A percentile compares a stretch with the other conserved stretches of the same genome.
phyloP scores from a whole-genome alignment of 2,797 vertebrate species.

The Enteromius viviparus region DNA sequence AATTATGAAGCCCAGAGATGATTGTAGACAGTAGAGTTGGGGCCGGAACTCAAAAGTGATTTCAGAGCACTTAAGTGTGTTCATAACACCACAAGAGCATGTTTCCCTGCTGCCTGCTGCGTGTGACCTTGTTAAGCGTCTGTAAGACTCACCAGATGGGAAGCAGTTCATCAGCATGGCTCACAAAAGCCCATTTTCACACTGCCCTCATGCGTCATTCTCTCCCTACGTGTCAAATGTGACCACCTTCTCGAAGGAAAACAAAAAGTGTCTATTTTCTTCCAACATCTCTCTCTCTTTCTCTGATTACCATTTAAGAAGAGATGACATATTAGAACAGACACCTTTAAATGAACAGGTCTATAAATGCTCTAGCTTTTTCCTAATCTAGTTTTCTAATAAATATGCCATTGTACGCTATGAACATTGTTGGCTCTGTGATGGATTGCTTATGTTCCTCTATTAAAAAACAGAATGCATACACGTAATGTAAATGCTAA shows the following conservation, averaged over 20 bases:
- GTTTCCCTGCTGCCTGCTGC: conserved; percentile 31
- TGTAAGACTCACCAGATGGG: conserved; percentile 37
- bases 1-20: conserved; percentile 9
- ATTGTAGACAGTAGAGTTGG: conserved; percentile 6
- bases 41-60: background rate
- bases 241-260: conserved; percentile 9
- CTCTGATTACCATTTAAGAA: conserved; percentile 26
- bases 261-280: conserved; percentile 10
- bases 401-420: background rate
- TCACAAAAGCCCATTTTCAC: conserved; percentile 42
- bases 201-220: conserved; percentile 33
- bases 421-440: background rate
- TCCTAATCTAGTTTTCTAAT: conserved; percentile 18
- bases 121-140: conserved; percentile 49
- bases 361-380: conserved; percentile 16
- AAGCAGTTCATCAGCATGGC: conserved; percentile 31
- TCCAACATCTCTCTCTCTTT: conserved; percentile 5
- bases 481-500: background rate
- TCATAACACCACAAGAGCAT: conserved; percentile 30
- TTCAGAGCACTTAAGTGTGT: conserved; percentile 36
- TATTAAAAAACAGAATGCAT: background rate
- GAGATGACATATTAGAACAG: conserved; percentile 24
- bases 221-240: conserved; percentile 26
- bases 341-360: conserved; percentile 29
- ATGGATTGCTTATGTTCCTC: background rate